phyloP scores from a whole-genome alignment of 1,140 invertebrate genomes.

The Euwallacea fornicatus region DNA sequence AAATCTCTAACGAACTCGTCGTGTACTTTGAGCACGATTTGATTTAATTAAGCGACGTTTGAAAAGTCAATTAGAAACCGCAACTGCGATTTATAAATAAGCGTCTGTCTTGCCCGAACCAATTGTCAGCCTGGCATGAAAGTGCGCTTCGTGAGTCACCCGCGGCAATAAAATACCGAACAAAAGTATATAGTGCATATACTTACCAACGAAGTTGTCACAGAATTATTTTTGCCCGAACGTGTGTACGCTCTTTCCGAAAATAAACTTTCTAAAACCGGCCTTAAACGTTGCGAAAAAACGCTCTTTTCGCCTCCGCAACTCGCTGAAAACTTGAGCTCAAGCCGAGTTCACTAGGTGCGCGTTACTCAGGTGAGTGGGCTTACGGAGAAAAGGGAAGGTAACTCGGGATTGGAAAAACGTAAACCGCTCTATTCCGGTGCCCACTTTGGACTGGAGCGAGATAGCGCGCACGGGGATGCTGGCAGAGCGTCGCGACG shows the following conservation, averaged over 20 bases:
- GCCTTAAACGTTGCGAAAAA: not conserved
- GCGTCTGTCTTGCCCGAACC: not conserved
- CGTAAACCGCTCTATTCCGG: conserved; percentile 31
- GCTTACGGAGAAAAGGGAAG: conserved; percentile 32
- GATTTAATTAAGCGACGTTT: conserved; percentile 5
- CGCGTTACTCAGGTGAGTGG: conserved; percentile 34
- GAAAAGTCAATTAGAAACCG: conserved; percentile 7
- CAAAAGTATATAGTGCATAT: conserved; percentile 17
- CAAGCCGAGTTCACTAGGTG: conserved; percentile 19
- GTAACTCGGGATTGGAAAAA: conserved; percentile 29
- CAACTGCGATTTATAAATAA: conserved; percentile 5
- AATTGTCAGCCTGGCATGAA: conserved; percentile 14
- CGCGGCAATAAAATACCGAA: not conserved
- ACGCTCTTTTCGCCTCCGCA: conserved; percentile 6
- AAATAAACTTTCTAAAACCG: conserved; percentile 34
- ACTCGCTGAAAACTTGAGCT: not conserved
- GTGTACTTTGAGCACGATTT: not conserved
- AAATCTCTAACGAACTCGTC: no score
- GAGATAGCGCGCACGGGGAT: conserved; percentile 34
- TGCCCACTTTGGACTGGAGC: conserved; percentile 38
- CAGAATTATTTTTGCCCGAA: conserved; percentile 20
- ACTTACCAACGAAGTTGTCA: conserved; percentile 23
- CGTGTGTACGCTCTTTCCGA: conserved; percentile 13
- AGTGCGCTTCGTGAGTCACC: conserved; percentile 8
- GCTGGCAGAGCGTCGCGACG: conserved; percentile 35